A percentile compares a stretch with the other conserved stretches of the same genome.
These are phyloP conservation scores for Bombus waltoni DNA, from an alignment of 1,140 invertebrate genomes.

Conservation along the genomic window DNA sequence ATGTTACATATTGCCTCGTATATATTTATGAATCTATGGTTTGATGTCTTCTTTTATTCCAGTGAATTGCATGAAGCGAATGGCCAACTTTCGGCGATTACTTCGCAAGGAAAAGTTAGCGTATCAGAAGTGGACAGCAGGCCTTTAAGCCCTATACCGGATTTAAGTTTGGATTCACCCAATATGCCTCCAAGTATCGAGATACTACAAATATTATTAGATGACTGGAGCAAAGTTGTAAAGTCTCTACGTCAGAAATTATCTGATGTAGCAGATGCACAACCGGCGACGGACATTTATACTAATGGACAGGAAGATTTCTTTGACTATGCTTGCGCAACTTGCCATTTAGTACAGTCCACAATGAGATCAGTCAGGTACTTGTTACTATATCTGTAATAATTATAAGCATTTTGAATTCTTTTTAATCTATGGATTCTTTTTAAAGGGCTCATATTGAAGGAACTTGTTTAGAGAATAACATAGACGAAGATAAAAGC, in stretches of 20 bases:
- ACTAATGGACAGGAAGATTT: constrained; percentile 34
- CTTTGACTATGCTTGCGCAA: constrained; percentile 41
- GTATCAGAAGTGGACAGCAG: constrained; percentile 45
- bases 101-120: constrained; percentile 33
- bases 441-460: constrained; percentile 20
- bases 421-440: not conserved
- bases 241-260: constrained; percentile 66
- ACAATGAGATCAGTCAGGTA: constrained; percentile 57
- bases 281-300: constrained; percentile 54
- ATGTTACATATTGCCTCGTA: not conserved
- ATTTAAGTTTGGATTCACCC: constrained; percentile 59
- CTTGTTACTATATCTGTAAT: not conserved
- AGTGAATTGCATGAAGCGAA: constrained; percentile 62
- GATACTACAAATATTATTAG: constrained; percentile 69
- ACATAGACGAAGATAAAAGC: constrained; percentile 41
- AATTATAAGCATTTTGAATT: not conserved
- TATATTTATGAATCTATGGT: not conserved
- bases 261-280: constrained; percentile 63
- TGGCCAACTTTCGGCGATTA: constrained; percentile 57
- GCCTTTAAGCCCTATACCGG: constrained; percentile 56
- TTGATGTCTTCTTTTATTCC: constrained; percentile 5
- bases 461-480: constrained; percentile 24
- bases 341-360: constrained; percentile 51
- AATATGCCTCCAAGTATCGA: constrained; percentile 61
- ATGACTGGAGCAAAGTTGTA: constrained; percentile 66